Percentiles rank a stretch among this genome's conserved stretches.
phyloP scores from a whole-genome alignment of 2,113 vertebrate species.

The Zapus hudsonius region DNA sequence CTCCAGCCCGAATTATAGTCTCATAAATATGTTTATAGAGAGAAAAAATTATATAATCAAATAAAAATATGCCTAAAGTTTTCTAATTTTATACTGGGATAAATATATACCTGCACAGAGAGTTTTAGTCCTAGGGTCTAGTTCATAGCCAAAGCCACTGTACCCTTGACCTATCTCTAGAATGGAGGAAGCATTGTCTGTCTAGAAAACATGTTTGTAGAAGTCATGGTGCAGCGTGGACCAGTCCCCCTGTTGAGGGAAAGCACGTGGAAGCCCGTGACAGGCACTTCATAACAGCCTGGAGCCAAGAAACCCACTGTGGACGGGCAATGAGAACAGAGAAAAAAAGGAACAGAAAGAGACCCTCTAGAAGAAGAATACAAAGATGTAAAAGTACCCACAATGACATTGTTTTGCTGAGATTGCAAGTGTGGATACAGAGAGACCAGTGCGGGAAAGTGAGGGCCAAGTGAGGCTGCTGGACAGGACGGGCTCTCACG shows the following conservation, averaged over 20 bases:
- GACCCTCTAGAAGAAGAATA: not conserved
- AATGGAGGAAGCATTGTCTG: not conserved
- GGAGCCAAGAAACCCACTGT: not conserved
- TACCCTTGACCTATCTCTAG: not conserved
- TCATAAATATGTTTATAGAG: not conserved
- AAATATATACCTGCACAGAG: not conserved
- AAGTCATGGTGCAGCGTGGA: not conserved
- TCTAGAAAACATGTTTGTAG: not conserved
- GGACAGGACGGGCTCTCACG: not conserved
- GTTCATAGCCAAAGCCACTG: slow-evolving; percentile 1
- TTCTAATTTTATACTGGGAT: not conserved
- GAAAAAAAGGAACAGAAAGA: not conserved
- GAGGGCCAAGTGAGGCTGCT: not conserved
- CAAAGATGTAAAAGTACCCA: not conserved
- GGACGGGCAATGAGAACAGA: not conserved
- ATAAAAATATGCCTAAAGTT: not conserved
- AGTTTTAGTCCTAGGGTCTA: not conserved
- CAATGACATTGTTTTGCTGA: not conserved
- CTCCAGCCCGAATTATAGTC: too few species aligned
- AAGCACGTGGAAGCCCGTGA: not conserved
- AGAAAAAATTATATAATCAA: not conserved
- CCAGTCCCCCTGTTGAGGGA: not conserved
- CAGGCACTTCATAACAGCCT: not conserved
- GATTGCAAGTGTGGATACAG: not conserved
- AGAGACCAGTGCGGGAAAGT: not conserved